Conservation (phyloP, 1,140 invertebrate genomes). For the Cydia amplana region DNA sequence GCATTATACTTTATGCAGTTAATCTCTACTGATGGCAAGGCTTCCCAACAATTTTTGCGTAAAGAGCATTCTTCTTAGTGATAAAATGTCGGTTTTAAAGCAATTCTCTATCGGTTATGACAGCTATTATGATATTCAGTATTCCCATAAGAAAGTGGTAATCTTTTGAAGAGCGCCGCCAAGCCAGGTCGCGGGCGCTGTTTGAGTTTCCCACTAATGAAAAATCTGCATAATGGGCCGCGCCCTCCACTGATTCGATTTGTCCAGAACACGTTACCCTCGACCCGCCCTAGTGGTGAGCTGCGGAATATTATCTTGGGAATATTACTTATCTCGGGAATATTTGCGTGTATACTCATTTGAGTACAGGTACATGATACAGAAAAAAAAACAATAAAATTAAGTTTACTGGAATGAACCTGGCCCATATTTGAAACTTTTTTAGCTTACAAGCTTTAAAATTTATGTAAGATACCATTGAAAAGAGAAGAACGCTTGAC, state of each 20-base stretch:
- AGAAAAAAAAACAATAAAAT: too few species aligned
- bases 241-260: conserved; percentile 65
- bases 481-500: too few species aligned
- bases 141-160: background rate
- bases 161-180: background rate
- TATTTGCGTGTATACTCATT: background rate
- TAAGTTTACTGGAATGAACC: too few species aligned
- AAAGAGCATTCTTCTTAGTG: too few species aligned
- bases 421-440: too few species aligned
- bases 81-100: too few species aligned
- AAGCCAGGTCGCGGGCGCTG: conserved; percentile 33
- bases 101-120: background rate
- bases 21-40: too few species aligned
- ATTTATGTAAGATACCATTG: too few species aligned
- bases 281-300: conserved; percentile 34
- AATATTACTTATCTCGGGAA: background rate
- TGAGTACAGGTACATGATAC: too few species aligned
- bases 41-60: too few species aligned
- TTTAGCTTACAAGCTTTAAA: too few species aligned
- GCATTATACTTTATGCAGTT: too few species aligned
- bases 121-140: background rate
- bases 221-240: conserved; percentile 74
- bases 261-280: conserved; percentile 58
- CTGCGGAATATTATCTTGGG: conserved; percentile 3
- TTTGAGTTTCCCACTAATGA: conserved; percentile 67